phyloP scores from a whole-genome alignment of 2,797 vertebrate species.

The Mycteria americana region DNA sequence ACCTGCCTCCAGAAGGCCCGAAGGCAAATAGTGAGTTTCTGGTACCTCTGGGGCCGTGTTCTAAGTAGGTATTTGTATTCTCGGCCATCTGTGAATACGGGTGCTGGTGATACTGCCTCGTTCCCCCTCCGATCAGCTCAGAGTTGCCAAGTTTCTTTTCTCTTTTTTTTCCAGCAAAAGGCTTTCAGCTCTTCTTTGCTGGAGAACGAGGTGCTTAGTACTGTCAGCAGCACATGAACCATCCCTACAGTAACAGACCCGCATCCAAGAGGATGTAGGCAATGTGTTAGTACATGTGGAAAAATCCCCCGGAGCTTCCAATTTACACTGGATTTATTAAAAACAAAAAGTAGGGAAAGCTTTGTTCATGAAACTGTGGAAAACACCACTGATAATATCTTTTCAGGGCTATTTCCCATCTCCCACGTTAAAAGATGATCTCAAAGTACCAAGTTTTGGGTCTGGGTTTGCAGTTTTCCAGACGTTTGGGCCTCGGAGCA shows the following conservation, averaged over 20 bases:
- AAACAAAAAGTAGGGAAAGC: not conserved
- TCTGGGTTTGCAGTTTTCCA: not conserved
- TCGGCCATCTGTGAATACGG: not conserved
- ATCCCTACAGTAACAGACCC: not conserved
- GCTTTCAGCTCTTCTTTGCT: not conserved
- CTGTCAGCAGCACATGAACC: not conserved
- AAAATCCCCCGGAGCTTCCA: conserved; percentile 5
- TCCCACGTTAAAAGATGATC: not conserved
- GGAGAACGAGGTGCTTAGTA: not conserved
- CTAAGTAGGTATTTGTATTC: not conserved
- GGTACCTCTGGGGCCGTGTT: not conserved
- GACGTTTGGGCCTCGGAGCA: not conserved
- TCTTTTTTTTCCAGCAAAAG: not conserved
- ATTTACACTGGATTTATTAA: not conserved
- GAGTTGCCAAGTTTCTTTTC: not conserved
- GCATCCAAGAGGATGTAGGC: conserved; percentile 4
- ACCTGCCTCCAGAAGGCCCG: not conserved
- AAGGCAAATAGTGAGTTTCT: not conserved
- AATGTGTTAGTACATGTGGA: not conserved
- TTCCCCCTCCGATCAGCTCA: not conserved
- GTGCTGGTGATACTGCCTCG: not conserved
- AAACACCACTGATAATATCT: conserved; percentile 9
- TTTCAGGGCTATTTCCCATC: not conserved
- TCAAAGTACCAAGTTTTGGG: not conserved
- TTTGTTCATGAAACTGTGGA: not conserved